phyloP scores from a whole-genome alignment of 2,113 vertebrate species.

The Mohoua ochrocephala region DNA sequence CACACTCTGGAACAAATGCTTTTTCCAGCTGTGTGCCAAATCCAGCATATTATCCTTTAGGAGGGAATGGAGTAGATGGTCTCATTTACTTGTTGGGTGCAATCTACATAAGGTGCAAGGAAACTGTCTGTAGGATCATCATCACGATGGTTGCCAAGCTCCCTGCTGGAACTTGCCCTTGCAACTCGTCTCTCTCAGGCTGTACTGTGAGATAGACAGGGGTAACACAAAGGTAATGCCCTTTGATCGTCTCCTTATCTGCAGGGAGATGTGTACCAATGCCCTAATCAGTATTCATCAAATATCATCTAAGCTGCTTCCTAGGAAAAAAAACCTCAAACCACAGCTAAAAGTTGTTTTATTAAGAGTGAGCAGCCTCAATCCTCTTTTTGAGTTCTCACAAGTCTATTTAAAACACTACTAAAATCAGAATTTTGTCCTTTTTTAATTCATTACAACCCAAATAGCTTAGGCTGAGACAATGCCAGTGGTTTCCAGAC shows the following conservation, averaged over 20 bases:
- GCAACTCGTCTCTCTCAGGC: accelerated
- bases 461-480: background rate
- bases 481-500: background rate
- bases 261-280: background rate
- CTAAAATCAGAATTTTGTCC: slow-evolving; percentile 11
- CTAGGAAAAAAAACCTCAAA: background rate
- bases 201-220: background rate
- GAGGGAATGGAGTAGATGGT: background rate
- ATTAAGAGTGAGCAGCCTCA: background rate
- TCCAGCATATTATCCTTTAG: background rate
- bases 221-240: background rate
- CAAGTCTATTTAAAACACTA: background rate
- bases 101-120: background rate
- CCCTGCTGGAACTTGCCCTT: background rate
- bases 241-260: background rate
- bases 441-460: background rate
- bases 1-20: background rate
- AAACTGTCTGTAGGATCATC: background rate
- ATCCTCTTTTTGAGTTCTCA: background rate
- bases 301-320: background rate
- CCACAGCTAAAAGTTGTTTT: background rate
- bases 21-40: background rate
- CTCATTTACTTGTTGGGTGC: background rate
- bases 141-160: background rate
- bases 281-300: background rate